Percentiles rank a stretch among this genome's conserved stretches.
phyloP scores from a whole-genome alignment of 92 coral and sea anemone genomes.

The Epizoanthus rinbou region DNA sequence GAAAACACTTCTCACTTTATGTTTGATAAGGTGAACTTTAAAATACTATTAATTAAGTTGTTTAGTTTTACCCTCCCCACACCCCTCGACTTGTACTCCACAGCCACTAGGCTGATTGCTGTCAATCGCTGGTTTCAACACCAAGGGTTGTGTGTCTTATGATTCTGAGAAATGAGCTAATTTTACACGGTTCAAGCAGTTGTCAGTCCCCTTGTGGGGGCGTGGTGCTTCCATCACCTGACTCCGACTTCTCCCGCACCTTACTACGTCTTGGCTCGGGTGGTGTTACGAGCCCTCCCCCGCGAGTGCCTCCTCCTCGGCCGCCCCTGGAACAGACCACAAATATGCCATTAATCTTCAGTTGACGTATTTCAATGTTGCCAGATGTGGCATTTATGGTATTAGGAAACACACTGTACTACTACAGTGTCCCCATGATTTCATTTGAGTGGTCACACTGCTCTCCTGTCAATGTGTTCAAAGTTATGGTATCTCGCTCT shows the following conservation, averaged over 20 bases:
- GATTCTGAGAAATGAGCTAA: slow-evolving; percentile 32
- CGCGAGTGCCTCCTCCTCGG: slow-evolving; percentile 65
- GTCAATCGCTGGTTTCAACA: neutral
- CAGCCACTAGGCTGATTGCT: neutral
- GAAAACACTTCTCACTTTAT: slow-evolving; percentile 29
- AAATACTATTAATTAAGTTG: slow-evolving; percentile 12
- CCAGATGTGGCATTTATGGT: no score
- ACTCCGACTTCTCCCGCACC: slow-evolving; percentile 22
- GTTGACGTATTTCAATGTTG: no score
- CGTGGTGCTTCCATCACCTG: slow-evolving; percentile 9
- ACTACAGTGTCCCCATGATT: no score
- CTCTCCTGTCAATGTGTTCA: no score
- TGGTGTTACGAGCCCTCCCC: slow-evolving; percentile 89
- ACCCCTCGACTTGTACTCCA: neutral
- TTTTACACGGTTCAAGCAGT: slow-evolving; percentile 10
- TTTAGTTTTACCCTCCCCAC: neutral
- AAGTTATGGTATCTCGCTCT: no score
- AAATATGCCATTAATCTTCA: neutral
- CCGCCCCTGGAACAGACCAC: slow-evolving; percentile 30
- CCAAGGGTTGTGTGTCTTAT: neutral
- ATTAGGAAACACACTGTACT: no score
- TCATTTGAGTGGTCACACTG: no score
- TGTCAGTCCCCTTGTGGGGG: slow-evolving; percentile 31
- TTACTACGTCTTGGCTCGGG: slow-evolving; percentile 78
- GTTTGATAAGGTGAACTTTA: slow-evolving; percentile 37